A percentile compares a stretch with the other conserved stretches of the same genome.
Conservation (phyloP, 2,113 vertebrate species). For the Recurvirostra avosetta region DNA sequence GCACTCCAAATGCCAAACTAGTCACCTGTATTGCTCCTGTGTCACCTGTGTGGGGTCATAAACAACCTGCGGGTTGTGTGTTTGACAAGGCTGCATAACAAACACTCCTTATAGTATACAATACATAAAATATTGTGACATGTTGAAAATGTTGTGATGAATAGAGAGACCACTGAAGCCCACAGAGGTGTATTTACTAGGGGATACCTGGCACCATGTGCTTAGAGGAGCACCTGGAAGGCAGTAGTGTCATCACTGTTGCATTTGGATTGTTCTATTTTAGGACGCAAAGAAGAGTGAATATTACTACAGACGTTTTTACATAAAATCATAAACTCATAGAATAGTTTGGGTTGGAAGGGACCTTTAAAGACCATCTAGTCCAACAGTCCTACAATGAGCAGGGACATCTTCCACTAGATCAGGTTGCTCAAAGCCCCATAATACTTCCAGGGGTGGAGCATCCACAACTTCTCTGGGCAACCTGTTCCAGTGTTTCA, state of each 20-base stretch:
- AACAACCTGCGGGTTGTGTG: not conserved
- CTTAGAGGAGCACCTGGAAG: not conserved
- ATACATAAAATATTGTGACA: not conserved
- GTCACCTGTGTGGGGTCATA: not conserved
- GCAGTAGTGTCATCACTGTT: not conserved
- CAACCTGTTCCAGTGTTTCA: not conserved
- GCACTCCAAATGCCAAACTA: not conserved
- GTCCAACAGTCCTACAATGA: not conserved
- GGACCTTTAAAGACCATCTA: not conserved
- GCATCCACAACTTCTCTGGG: not conserved
- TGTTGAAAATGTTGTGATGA: not conserved
- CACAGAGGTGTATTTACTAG: not conserved
- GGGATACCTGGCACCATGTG: not conserved
- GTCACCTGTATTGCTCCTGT: not conserved
- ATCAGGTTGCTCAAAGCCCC: not conserved
- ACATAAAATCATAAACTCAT: not conserved
- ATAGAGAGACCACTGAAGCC: not conserved
- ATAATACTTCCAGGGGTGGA: not conserved
- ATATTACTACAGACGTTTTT: not conserved
- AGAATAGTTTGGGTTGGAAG: not conserved
- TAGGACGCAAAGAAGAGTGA: not conserved
- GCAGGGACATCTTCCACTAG: not conserved
- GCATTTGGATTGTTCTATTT: not conserved
- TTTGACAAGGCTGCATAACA: not conserved
- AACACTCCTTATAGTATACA: not conserved